Evolutionary conservation across 2,113 vertebrate species (phyloP), one percentile per base, ranked within the genome.

Genomic region (Mustelus asterias): DNA sequence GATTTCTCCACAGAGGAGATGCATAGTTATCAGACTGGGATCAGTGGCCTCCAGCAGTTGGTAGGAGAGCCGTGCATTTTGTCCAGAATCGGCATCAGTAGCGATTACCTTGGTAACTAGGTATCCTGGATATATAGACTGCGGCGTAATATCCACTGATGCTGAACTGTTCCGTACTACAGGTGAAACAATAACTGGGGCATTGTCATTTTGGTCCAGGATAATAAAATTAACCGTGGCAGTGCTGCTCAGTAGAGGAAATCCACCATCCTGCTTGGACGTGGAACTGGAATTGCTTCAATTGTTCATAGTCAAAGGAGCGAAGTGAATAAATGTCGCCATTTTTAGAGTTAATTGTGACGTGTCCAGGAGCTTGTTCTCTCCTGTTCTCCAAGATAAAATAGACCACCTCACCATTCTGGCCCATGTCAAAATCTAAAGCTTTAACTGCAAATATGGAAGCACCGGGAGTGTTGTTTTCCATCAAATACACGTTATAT

Each of bases 341-440:
- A 41, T 83, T 83, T 83, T 83, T 83, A n/a, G 78, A 37, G 3
- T 83, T 83, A 83, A 83, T 41, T 9, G 78, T 83, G 44, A 97
- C 96, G 0, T 96, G 96, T 97, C 98, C 96, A 76, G 97, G 96
- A 4, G 13, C 14, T n/a, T 37, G 14, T 14, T 18, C 3, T 20
- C 63, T 95, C 97, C 97, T 96, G 97, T 98, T 96, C 96, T 98
- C 97, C 96, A 96, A 92, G 54, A 99, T 97, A 95, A 98, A 98
- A 95, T 99, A 96, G 4, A 10, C 48, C 26, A 96, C 58, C 6
- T 80, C 5, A 8, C 95, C 96, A 67, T 96, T 96, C 48, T 96
- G 86, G 95, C 96, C 96, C 0, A 96, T 41, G 48, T 98, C 97
- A 14, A 95, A 93, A 96, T 83, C 78, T 5, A 83, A 83, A 41